These are phyloP conservation scores for Saccopteryx bilineata DNA, from an alignment of 2,113 vertebrate genomes.

Conservation along the genomic window DNA sequence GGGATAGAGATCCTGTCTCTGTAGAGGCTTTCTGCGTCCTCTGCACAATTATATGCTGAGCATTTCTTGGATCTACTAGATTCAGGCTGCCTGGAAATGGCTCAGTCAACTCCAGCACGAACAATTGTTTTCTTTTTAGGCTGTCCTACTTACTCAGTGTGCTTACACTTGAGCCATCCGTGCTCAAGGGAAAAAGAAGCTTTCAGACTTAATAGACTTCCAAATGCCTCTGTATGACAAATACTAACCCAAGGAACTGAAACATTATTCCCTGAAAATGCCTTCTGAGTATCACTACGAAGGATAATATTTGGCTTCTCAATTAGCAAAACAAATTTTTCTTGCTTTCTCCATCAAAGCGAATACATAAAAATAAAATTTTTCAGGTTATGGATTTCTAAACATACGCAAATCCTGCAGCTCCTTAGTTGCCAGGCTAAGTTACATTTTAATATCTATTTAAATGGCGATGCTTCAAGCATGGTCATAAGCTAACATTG, in stretches of 20 bases:
- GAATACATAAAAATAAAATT: conserved; percentile 18
- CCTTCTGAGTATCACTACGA: not conserved
- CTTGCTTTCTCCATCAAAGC: not conserved
- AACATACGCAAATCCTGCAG: not conserved
- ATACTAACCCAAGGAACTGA: not conserved
- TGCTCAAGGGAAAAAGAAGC: not conserved
- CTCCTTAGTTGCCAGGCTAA: not conserved
- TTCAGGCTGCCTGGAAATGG: not conserved
- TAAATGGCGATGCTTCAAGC: not conserved
- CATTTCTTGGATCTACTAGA: not conserved
- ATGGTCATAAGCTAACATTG: not conserved
- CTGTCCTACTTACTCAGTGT: not conserved
- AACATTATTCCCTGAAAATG: not conserved
- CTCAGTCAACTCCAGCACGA: not conserved
- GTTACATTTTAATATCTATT: not conserved
- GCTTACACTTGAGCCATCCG: not conserved
- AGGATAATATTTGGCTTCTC: not conserved
- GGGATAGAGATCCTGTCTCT: not conserved
- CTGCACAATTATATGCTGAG: not conserved
- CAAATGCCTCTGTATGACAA: not conserved
- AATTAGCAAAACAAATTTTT: not conserved
- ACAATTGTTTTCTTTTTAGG: not conserved
- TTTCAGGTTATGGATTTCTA: not conserved
- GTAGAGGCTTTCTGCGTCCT: not conserved
- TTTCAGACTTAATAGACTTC: not conserved